Evolutionary conservation across 2,797 vertebrate genomes (phyloP), one percentile per base, ranked within the genome.

Genomic region (Kryptopterus vitreolus): DNA sequence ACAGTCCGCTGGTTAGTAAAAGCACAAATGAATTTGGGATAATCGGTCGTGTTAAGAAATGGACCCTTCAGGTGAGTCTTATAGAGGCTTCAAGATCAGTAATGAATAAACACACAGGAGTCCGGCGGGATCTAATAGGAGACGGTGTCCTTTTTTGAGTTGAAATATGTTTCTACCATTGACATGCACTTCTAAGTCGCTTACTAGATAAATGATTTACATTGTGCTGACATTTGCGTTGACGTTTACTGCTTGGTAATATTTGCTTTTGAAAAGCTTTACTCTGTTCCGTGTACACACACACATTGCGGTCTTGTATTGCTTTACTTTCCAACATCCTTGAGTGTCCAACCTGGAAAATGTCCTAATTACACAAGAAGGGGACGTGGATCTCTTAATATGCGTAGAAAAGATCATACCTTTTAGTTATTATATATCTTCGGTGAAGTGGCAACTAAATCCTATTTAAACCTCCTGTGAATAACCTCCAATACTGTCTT

Each of bases 21-120:
- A 16, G 43, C 63, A 24, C n/a, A 3, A 20, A 81, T 81, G 74
- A 65, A 70, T 43, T 62, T 31, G 35, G 1, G 46, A 3, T 75
- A 8, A 73, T 33, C 35, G 4, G 16, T 38, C 59, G 20, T 55
- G 33, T 26, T 26, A 26, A 38, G 31, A 22, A 22, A 69, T 81
- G 73, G 55, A 81, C 13, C 38, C 16, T 4, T 8, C n/a, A 10
- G 74, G 80, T 81, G 26, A 81, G 80, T 81, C 15, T 10, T 26
- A 7, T 53, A 1, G 16, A 70, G 33, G 3, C 50, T 50, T 26
- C 8, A 15, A 15, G 22, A 24, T 57, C 6, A 57, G 50, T 35
- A 33, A 24, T 31, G 26, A 29, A 29, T 12, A 12, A 3, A 52
- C 50, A 52, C 3, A 29, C n/a, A 10, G 4, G 5, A 4, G 0